Evolutionary conservation across 2,888 invertebrate species (phyloP).

Genomic region (Platycheirus albimanus): DNA sequence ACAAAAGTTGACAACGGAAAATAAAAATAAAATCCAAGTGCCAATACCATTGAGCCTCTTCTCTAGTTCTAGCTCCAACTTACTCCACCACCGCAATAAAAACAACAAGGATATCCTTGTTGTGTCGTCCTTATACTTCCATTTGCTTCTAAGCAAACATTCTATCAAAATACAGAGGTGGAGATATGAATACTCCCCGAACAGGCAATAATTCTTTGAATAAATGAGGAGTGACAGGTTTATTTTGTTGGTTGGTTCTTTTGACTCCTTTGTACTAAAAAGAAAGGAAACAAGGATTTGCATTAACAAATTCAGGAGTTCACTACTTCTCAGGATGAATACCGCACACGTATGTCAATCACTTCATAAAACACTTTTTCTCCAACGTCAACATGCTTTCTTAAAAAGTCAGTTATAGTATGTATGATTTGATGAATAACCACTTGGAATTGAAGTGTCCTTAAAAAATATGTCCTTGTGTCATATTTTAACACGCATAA

Average conservation of each 20-base stretch:
- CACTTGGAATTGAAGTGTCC: too few relatives aligned
- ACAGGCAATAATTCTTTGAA: slow-evolving; percentile 43
- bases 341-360: slow-evolving; percentile 38
- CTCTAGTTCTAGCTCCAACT: too few relatives aligned
- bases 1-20: slow-evolving; percentile 61
- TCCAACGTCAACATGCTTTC: slow-evolving; percentile 5
- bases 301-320: slow-evolving; percentile 52
- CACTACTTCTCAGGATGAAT: slow-evolving; percentile 34
- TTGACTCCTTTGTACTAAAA: not conserved
- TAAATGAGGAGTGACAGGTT: slow-evolving; percentile 58
- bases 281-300: slow-evolving; percentile 34
- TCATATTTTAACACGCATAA: slow-evolving; percentile 24
- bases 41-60: slow-evolving; percentile 25
- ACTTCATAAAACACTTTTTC: slow-evolving; percentile 28
- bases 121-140: slow-evolving; percentile 22
- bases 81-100: slow-evolving; percentile 8
- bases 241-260: not conserved
- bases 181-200: slow-evolving; percentile 28
- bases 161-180: slow-evolving; percentile 47
- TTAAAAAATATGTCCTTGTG: slow-evolving; percentile 39
- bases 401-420: slow-evolving; percentile 34
- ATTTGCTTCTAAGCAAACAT: slow-evolving; percentile 27
- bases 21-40: slow-evolving; percentile 28
- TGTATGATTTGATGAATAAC: too few relatives aligned
- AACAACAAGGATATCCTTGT: slow-evolving; percentile 38